Conservation (phyloP, 2,888 invertebrate species). For the Tanypteryx hageni region DNA sequence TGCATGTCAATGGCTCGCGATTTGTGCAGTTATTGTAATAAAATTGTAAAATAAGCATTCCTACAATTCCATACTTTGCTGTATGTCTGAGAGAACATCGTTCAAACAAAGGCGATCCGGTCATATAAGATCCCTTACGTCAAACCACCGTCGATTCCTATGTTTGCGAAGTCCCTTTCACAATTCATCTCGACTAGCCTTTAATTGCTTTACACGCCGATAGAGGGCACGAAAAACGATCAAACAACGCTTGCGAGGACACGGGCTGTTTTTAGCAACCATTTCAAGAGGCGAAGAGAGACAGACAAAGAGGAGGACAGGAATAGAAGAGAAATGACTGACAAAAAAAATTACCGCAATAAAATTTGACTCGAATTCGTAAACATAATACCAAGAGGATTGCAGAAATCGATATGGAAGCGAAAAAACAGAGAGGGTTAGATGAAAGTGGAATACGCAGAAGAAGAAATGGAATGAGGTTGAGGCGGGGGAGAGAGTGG, state of each 20-base stretch:
- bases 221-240: not conserved
- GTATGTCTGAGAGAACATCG: too few species aligned
- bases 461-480: not conserved
- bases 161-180: not conserved
- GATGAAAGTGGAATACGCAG: not conserved
- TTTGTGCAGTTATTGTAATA: too few species aligned
- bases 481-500: not conserved
- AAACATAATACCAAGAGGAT: not conserved
- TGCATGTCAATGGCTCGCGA: too few species aligned
- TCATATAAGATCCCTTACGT: too few species aligned
- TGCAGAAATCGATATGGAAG: not conserved
- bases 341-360: not conserved
- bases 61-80: too few species aligned
- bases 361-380: not conserved
- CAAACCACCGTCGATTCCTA: not conserved
- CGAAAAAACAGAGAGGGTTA: not conserved
- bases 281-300: not conserved
- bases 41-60: too few species aligned
- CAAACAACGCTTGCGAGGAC: slow-evolving; percentile 6
- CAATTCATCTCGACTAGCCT: not conserved
- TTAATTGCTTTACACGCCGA: slow-evolving; percentile 29
- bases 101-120: too few species aligned
- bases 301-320: not conserved
- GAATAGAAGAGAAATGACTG: not conserved
- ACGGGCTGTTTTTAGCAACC: not conserved